phyloP scores from a whole-genome alignment of 2,888 invertebrate species.

The Dynastes hyllus region DNA sequence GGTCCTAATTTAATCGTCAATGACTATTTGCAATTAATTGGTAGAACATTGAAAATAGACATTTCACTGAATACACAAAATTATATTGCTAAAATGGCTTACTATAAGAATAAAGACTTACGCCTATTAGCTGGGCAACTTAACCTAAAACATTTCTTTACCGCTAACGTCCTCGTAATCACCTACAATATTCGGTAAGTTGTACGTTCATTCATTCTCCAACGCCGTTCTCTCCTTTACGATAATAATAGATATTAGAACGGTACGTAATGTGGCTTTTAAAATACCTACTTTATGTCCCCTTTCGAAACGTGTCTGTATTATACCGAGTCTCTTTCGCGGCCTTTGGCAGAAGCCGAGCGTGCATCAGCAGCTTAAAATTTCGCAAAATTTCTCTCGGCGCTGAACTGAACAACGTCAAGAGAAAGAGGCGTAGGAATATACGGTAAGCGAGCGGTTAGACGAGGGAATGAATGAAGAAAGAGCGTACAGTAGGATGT shows the following conservation, averaged over 20 bases:
- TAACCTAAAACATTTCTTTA: constrained; percentile 31
- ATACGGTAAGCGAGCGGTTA: constrained; percentile 13
- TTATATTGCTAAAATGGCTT: no score
- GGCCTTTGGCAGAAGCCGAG: constrained; percentile 30
- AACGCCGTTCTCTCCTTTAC: constrained; percentile 33
- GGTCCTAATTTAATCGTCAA: no score
- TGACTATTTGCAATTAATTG: no score
- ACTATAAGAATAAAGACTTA: no score
- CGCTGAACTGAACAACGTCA: constrained; percentile 63
- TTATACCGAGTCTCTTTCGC: constrained; percentile 12
- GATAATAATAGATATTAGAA: constrained; percentile 52
- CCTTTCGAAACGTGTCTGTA: constrained; percentile 29
- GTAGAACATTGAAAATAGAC: no score
- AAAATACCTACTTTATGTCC: constrained; percentile 36
- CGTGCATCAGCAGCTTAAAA: constrained; percentile 63
- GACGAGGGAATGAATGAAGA: constrained; percentile 55
- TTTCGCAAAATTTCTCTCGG: constrained; percentile 65
- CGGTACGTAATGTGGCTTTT: constrained; percentile 51
- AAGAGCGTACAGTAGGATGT: constrained; percentile 57
- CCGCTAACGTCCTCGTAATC: constrained; percentile 38
- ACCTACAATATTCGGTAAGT: constrained; percentile 41
- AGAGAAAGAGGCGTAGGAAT: neutral
- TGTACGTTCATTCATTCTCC: constrained; percentile 21
- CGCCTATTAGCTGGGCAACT: neutral
- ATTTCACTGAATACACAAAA: no score